These are phyloP conservation scores for Theocolax elegans DNA, from an alignment of 1,140 invertebrate species.

Conservation along the genomic window DNA sequence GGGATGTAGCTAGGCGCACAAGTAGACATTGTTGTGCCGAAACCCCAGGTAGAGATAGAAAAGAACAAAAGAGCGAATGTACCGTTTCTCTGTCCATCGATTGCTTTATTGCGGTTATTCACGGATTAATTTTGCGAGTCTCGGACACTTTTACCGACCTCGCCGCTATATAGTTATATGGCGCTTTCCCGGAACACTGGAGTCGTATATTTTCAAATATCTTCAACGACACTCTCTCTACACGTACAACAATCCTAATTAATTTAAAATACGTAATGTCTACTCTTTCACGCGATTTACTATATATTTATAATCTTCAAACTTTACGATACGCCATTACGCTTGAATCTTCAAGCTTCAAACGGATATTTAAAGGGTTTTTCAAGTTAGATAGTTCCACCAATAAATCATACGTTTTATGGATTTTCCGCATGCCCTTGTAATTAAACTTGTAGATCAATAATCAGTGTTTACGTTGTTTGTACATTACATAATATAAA, in stretches of 20 bases:
- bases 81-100: neutral
- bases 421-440: too few relatives aligned
- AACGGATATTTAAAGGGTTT: too few relatives aligned
- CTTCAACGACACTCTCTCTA: too few relatives aligned
- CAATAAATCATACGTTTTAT: too few relatives aligned
- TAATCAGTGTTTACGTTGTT: too few relatives aligned
- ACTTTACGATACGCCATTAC: too few relatives aligned
- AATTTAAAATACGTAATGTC: constrained; percentile 2
- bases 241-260: neutral
- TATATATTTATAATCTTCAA: too few relatives aligned
- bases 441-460: too few relatives aligned
- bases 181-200: neutral
- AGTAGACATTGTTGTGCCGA: neutral
- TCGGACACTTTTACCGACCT: neutral
- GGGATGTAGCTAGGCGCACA: neutral
- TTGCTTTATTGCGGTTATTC: constrained; percentile 31
- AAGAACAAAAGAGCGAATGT: neutral
- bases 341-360: too few relatives aligned
- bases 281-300: too few relatives aligned
- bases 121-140: constrained; percentile 16
- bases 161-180: neutral
- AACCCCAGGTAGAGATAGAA: constrained; percentile 9
- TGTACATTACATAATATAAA: too few relatives aligned
- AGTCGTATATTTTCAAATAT: constrained; percentile 4
- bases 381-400: too few relatives aligned